Evolutionary conservation across 2,888 invertebrate genomes (phyloP), one percentile per base, ranked within the genome.

Genomic region (Cheilosia variabilis): DNA sequence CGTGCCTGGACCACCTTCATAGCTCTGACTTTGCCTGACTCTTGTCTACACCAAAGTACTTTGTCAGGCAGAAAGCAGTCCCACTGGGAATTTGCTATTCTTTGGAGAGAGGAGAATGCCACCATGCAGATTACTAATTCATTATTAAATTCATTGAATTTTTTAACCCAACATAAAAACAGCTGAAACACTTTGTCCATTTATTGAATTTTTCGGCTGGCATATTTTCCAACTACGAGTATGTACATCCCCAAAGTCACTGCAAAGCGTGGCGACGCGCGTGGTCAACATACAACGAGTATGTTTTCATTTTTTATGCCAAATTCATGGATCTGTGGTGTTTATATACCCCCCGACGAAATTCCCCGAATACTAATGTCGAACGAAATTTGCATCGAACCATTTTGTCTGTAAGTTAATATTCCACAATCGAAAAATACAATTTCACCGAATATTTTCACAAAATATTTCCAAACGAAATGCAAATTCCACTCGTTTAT

Each of bases 341-440:
- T 37, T 37, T 37, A 37, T 37, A 10, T 3, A 34, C 34, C 34
- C 10, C 9, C 9, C 34, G 34, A 71, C 4, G 2, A 19, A 69
- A 58, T 47, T 37, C 47, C 47, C 57, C 13, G 24, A 45, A 50
- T 58, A 15, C 57, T 37, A 50, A 58, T 58, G 43, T 22, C 22
- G 17, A 2, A 7, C 57, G 6, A 41, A 41, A 58, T 62, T 60
- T 52, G 43, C 62, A 43, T 60, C 41, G 27, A 72, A 41, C 62
- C 62, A 31, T 60, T 37, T 52, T 27, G 52, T 41, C 63, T 10
- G 63, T 55, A 65, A 53, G 45, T 45, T 63, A 73, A 73, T 73
- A 60, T 53, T 45, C 60, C 52, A 22, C 47, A 63, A 65, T 55
- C 63, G 73, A 34, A 55, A 62, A 55, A 63, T 63, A 73, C 63